Percentiles rank a stretch among this genome's conserved stretches.
Evolutionary conservation across 1,140 invertebrate species (phyloP).

Genomic region (Hydropsyche tenuis): DNA sequence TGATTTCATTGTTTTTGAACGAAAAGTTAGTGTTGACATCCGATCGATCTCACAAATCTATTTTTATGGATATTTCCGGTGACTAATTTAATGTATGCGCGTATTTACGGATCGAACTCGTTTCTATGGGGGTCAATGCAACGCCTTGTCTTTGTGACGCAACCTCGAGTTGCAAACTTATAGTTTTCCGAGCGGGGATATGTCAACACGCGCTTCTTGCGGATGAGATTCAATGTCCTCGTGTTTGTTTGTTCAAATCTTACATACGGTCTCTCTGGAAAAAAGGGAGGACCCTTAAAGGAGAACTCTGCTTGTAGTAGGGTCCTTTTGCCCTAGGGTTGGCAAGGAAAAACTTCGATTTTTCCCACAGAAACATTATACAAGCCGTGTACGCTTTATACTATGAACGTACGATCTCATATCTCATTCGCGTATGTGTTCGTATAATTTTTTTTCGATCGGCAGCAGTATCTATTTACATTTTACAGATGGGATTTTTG

Average conservation of each 20-base stretch:
- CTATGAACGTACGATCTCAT: too few species aligned
- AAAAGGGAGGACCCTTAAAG: slow-evolving; percentile 34
- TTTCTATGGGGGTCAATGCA: background rate
- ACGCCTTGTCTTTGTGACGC: background rate
- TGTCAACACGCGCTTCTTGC: slow-evolving; percentile 45
- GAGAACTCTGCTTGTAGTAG: background rate
- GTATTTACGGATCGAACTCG: background rate
- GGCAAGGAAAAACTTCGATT: slow-evolving; percentile 11
- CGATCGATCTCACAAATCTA: too few species aligned
- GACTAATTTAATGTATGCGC: background rate
- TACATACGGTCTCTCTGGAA: slow-evolving; percentile 36
- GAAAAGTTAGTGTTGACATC: too few species aligned
- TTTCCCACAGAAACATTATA: background rate
- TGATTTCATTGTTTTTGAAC: too few species aligned
- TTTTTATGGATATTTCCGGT: background rate
- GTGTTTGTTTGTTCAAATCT: slow-evolving; percentile 49
- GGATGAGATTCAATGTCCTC: slow-evolving; percentile 47
- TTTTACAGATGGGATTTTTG: slow-evolving; percentile 33
- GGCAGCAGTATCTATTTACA: slow-evolving; percentile 33
- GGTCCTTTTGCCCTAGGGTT: slow-evolving; percentile 4
- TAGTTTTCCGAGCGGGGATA: slow-evolving; percentile 36
- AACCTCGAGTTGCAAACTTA: slow-evolving; percentile 8
- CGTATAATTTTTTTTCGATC: slow-evolving; percentile 25
- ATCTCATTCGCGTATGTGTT: slow-evolving; percentile 12
- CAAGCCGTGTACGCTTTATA: too few species aligned